Evolutionary conservation across 2,797 vertebrate genomes (phyloP), one percentile per base, ranked within the genome.

Genomic region (Lepilemur septentrionalis): DNA sequence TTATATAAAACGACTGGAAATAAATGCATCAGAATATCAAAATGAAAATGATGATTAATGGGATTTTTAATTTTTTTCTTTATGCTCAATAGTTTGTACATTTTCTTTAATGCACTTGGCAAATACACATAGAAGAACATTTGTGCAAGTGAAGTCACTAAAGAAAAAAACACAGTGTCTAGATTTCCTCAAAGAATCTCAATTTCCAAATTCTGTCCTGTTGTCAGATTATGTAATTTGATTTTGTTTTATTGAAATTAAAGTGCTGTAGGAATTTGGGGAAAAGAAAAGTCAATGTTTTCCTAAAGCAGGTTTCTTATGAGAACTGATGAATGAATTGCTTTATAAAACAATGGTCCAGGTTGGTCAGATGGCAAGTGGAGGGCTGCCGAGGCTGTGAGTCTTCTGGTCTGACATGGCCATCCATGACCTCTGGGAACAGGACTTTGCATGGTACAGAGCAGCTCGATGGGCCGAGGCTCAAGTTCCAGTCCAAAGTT

Each of bases 351-450:
- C 14, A 61, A 61, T 6, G 48, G 25, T 28, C 7, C 3, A 23
- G 23, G n/a, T n/a, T n/a, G 7, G 4, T 41, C 69, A 57, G 1
- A 15, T 13, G 35, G 79, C 18, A 30, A 14, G 18, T 17, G 25
- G 41, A 30, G 30, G 52, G 14, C 1, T 52, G 22, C 41, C 0
- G 1, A 15, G 38, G 20, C 10, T 17, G 20, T 14, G 43, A 41
- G 76, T 9, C 32, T 46, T 59, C 30, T 0, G 11, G n/a, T 52
- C 10, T 35, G 32, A 35, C 25, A 2, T 13, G 14, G n/a, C 35
- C 38, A 55, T 35, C 52, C 2, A 1, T 43, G 69, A 48, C 4
- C 17, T 41, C 48, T 32, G 59, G 73, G 55, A 57, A 14, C 22
- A 17, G 46, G 52, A 55, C 46, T 91, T 59, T 18, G 50, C 18